Conservation (phyloP, 2,797 vertebrate species). For the Rhinatrema bivittatum region DNA sequence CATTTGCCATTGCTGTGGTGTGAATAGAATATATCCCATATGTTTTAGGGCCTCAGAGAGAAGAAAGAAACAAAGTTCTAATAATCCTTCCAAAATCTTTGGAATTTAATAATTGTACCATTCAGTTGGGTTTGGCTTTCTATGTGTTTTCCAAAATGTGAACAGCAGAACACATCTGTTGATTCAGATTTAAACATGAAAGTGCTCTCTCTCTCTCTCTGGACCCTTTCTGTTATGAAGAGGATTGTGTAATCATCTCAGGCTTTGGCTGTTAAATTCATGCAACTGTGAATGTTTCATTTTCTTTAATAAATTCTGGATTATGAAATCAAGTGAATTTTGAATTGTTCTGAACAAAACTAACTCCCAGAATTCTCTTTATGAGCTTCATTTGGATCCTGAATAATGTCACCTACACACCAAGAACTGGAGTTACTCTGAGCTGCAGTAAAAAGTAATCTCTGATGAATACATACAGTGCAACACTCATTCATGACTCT, state of each 20-base stretch:
- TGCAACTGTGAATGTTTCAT: conserved; percentile 6
- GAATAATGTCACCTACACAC: too few relatives aligned
- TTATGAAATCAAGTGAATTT: not conserved
- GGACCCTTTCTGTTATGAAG: not conserved
- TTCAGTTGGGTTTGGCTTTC: not conserved
- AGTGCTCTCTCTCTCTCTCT: not conserved
- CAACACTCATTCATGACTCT: too few relatives aligned
- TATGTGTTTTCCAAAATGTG: fast-evolving
- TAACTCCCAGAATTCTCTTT: not conserved
- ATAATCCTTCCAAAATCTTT: too few relatives aligned
- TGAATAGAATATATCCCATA: too few relatives aligned
- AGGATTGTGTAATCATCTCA: conserved; percentile 4
- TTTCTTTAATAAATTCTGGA: not conserved
- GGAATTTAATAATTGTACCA: too few relatives aligned
- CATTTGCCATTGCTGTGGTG: too few relatives aligned
- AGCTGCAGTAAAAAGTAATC: too few relatives aligned
- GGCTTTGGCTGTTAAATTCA: conserved; percentile 33
- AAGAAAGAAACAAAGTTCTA: too few relatives aligned
- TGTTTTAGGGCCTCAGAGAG: too few relatives aligned
- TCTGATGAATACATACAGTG: too few relatives aligned
- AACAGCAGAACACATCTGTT: fast-evolving
- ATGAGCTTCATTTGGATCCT: not conserved
- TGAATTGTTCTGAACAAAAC: not conserved
- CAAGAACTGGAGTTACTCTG: too few relatives aligned
- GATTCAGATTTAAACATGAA: not conserved